A percentile compares a stretch with the other conserved stretches of the same genome.
Evolutionary conservation across 2,797 vertebrate species (phyloP).

Genomic region (Oreochromis grahami): DNA sequence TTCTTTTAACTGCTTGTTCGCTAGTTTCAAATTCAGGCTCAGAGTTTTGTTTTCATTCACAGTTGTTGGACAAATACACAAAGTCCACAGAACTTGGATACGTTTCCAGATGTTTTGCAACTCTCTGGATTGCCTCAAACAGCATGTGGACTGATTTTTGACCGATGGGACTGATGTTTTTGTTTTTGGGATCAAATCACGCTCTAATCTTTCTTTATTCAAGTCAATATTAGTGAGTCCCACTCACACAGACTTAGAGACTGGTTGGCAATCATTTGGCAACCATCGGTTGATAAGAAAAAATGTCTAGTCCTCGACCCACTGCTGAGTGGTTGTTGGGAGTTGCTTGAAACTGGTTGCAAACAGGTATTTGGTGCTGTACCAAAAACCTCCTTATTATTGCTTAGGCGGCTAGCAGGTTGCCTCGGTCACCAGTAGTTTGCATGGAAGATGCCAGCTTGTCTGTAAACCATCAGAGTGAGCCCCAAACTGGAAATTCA

Average conservation of each 20-base stretch:
- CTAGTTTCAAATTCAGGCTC: neutral
- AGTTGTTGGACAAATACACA: neutral
- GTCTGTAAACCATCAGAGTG: neutral
- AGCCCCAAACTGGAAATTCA: accelerated
- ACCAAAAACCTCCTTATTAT: neutral
- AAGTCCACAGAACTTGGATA: neutral
- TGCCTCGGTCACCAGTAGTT: neutral
- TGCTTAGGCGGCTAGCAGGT: accelerated
- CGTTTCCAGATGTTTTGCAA: neutral
- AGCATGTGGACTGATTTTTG: neutral
- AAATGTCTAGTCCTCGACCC: neutral
- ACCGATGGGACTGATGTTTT: neutral
- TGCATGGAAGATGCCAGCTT: neutral
- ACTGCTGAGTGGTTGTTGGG: neutral
- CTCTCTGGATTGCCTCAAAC: neutral
- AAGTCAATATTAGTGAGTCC: neutral
- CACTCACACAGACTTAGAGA: neutral
- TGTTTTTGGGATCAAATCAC: neutral
- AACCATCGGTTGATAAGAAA: accelerated
- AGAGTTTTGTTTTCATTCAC: neutral
- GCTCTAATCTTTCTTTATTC: neutral
- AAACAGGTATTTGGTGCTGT: accelerated
- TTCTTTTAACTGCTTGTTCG: neutral
- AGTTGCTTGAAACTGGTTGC: neutral
- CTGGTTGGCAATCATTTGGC: neutral